These are phyloP conservation scores for Pandion haliaetus DNA, from an alignment of 2,113 vertebrate genomes.

Conservation along the genomic window DNA sequence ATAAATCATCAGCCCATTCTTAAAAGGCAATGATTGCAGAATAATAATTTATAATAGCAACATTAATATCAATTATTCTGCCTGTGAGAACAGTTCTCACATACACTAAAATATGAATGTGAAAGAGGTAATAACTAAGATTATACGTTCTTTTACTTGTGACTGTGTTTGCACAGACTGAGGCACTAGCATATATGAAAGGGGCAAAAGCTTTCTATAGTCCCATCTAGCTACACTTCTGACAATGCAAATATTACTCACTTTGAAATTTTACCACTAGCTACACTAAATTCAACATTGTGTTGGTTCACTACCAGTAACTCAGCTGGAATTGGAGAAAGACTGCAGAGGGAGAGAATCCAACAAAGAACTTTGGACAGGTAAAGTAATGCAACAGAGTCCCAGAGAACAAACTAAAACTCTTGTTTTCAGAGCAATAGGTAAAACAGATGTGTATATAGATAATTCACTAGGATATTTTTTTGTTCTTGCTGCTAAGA, in stretches of 20 bases:
- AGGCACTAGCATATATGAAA: neutral
- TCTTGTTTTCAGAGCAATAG: neutral
- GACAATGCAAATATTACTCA: neutral
- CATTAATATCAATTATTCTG: conserved; percentile 38
- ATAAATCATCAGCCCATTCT: conserved; percentile 24
- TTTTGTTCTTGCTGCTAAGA: neutral
- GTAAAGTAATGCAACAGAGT: neutral
- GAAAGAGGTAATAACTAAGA: neutral
- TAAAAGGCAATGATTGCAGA: conserved; percentile 26
- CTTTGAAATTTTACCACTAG: neutral
- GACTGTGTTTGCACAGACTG: neutral
- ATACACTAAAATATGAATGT: neutral
- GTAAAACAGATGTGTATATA: neutral
- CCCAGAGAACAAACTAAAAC: neutral
- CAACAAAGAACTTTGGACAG: neutral
- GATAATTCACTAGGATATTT: neutral
- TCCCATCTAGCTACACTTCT: neutral
- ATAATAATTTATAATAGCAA: conserved; percentile 46
- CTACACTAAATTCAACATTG: neutral
- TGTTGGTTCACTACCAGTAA: neutral
- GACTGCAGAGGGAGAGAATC: neutral
- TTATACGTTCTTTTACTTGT: neutral
- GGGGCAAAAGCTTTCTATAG: neutral
- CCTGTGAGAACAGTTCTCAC: neutral
- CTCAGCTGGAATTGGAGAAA: neutral